These are phyloP conservation scores for Abrostola triplasia DNA, from an alignment of 2,888 invertebrate genomes.

Conservation along the genomic window DNA sequence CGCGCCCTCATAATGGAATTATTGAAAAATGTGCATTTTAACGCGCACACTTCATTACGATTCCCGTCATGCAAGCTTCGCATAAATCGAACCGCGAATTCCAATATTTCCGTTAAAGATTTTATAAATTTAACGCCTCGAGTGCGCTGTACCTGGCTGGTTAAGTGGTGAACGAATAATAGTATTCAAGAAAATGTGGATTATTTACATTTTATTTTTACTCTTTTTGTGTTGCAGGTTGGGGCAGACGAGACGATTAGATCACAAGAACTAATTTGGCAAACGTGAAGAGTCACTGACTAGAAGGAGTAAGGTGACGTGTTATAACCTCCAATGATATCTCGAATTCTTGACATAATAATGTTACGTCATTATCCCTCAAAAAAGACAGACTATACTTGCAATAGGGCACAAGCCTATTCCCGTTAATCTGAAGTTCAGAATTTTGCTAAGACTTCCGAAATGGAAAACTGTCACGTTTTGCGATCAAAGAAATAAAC, in stretches of 20 bases:
- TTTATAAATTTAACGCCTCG: conserved; percentile 61
- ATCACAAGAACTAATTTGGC: not conserved
- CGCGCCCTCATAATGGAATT: conserved; percentile 60
- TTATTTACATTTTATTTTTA: conserved; percentile 30
- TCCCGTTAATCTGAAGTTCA: no score
- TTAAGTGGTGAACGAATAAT: conserved; percentile 42
- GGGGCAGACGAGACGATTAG: not conserved
- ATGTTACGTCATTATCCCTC: no score
- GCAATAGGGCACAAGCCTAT: no score
- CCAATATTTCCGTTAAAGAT: conserved; percentile 64
- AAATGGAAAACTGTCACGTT: no score
- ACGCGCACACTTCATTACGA: conserved; percentile 64
- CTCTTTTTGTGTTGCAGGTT: conserved; percentile 4
- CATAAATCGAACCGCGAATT: conserved; percentile 60
- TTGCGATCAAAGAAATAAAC: no score
- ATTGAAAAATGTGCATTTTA: conserved; percentile 67
- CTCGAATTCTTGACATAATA: no score
- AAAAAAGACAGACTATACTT: no score
- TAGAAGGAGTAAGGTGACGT: no score
- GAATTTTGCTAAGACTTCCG: no score
- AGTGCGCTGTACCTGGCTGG: conserved; percentile 40
- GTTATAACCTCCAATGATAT: no score
- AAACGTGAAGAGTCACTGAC: not conserved
- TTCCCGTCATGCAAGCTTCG: conserved; percentile 61
- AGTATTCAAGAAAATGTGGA: conserved; percentile 40